Evolutionary conservation across 23 tunicate genomes (phyloP).

Genomic region (Corella eumyota): DNA sequence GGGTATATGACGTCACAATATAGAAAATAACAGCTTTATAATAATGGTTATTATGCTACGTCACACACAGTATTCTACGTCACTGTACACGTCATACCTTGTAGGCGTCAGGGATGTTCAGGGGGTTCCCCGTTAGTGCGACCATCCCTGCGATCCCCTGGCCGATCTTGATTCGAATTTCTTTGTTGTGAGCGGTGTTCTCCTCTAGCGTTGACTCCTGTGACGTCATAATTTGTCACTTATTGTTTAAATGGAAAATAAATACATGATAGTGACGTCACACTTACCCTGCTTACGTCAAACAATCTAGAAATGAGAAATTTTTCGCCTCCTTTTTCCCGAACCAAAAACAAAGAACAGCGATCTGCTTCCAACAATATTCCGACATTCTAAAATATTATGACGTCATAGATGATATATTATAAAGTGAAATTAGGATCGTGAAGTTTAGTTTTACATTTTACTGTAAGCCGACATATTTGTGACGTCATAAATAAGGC

Average conservation of each 20-base stretch:
- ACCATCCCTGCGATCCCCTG: conserved; percentile 88
- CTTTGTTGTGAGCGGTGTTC: conserved; percentile 43
- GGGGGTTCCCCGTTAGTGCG: conserved; percentile 68
- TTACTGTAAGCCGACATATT: too few species aligned
- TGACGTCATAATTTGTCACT: not conserved
- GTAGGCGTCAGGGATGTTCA: conserved; percentile 85
- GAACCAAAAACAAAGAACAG: conserved; percentile 70
- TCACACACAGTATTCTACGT: too few species aligned
- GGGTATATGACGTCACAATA: too few species aligned
- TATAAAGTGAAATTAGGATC: not conserved
- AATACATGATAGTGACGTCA: not conserved
- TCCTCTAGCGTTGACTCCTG: conserved; percentile 91
- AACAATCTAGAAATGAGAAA: conserved; percentile 76
- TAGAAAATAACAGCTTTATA: too few species aligned
- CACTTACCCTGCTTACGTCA: conserved; percentile 65
- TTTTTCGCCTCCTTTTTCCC: conserved; percentile 70
- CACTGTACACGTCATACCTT: conserved; percentile 30
- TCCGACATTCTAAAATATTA: conserved; percentile 72
- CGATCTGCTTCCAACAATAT: conserved; percentile 81
- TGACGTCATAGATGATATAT: not conserved
- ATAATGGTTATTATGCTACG: too few species aligned
- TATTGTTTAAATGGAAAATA: not conserved
- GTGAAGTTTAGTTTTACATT: not conserved
- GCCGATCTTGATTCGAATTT: conserved; percentile 76
- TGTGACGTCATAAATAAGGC: too few species aligned